Conservation (phyloP, 2,888 invertebrate species). For the Eulithis prunata region DNA sequence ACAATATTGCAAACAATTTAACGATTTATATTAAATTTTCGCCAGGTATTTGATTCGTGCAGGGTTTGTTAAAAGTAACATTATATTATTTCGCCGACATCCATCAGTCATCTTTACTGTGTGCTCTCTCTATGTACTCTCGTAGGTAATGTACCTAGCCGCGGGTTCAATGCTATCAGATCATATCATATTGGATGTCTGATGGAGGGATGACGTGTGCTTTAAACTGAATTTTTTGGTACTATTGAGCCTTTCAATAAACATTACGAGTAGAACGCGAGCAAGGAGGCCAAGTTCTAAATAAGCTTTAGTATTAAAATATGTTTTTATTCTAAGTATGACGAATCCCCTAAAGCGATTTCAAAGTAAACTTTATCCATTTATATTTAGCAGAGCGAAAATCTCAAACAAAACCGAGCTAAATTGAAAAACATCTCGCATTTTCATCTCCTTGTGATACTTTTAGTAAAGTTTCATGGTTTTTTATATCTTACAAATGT, state of each 20-base stretch:
- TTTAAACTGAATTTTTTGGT: too few relatives aligned
- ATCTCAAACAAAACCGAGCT: constrained; percentile 3
- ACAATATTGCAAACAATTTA: constrained; percentile 20
- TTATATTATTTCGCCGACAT: constrained; percentile 18
- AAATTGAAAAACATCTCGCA: constrained; percentile 22
- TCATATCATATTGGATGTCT: too few relatives aligned
- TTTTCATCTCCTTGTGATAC: constrained; percentile 12
- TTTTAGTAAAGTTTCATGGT: background rate
- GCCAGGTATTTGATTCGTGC: constrained; percentile 23
- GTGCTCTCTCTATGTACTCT: constrained; percentile 9
- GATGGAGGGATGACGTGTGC: background rate
- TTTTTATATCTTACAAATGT: background rate
- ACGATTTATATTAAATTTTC: constrained; percentile 16
- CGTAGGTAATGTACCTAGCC: constrained; percentile 3
- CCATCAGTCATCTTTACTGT: constrained; percentile 22
- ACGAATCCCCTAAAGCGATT: constrained; percentile 8
- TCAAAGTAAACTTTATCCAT: constrained; percentile 19
- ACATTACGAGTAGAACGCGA: too few relatives aligned
- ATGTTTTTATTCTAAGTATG: background rate
- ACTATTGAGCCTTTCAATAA: too few relatives aligned
- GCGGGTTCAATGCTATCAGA: constrained; percentile 7
- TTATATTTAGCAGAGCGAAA: constrained; percentile 11
- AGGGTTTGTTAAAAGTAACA: constrained; percentile 1
- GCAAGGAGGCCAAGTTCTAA: background rate
- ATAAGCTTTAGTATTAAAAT: background rate